phyloP scores from a whole-genome alignment of 1,140 invertebrate species.

The Drosophila saltans region DNA sequence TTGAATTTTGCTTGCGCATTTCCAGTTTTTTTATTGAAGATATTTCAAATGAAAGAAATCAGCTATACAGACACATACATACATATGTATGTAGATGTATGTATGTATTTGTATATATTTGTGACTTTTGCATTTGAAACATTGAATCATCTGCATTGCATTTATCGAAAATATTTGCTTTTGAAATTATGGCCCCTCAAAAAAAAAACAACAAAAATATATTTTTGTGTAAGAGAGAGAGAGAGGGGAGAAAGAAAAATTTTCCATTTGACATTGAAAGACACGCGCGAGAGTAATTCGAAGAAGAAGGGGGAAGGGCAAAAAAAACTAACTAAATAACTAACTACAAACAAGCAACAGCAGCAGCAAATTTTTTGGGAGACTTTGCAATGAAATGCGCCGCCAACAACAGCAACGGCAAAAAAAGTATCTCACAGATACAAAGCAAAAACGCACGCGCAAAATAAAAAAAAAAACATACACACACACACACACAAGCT shows the following conservation, averaged over 20 bases:
- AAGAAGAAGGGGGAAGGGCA: slow-evolving; percentile 2
- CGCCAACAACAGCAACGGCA: slow-evolving; percentile 15
- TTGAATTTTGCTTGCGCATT: slow-evolving; percentile 50
- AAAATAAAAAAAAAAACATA: slow-evolving; percentile 45
- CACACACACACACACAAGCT: slow-evolving; percentile 18
- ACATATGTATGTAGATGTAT: background rate
- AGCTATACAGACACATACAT: background rate
- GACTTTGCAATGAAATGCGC: slow-evolving; percentile 56
- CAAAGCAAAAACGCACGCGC: slow-evolving; percentile 25
- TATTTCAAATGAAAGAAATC: slow-evolving; percentile 6
- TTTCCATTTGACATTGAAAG: slow-evolving; percentile 68
- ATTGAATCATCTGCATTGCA: slow-evolving; percentile 9
- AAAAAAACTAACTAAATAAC: slow-evolving; percentile 24
- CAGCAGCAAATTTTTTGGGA: slow-evolving; percentile 1
- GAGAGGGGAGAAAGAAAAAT: slow-evolving; percentile 25
- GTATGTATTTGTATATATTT: background rate
- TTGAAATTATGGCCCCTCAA: slow-evolving; percentile 5
- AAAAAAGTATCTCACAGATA: slow-evolving; percentile 16
- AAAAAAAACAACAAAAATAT: background rate
- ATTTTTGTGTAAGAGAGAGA: too few relatives aligned
- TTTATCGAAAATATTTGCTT: slow-evolving; percentile 26
- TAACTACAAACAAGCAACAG: slow-evolving; percentile 24
- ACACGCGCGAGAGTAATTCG: slow-evolving; percentile 35
- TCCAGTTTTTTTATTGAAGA: slow-evolving; percentile 46
- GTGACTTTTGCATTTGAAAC: background rate